phyloP scores from a whole-genome alignment of 2,888 invertebrate genomes.

The Plutella xylostella region DNA sequence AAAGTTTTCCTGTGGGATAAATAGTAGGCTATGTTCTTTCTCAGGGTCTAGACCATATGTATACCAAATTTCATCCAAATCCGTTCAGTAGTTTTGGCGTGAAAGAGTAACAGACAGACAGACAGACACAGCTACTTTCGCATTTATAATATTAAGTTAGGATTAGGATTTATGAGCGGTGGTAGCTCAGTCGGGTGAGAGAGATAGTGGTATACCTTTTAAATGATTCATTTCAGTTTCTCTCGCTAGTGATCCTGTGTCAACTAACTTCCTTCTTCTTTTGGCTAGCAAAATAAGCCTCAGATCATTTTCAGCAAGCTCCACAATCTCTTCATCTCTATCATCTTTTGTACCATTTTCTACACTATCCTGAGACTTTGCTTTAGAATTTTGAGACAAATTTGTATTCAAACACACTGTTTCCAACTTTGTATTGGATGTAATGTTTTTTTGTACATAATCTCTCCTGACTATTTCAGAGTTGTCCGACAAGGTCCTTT shows the following conservation, averaged over 20 bases:
- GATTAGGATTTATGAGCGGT: not conserved
- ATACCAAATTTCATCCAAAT: not conserved
- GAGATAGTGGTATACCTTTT: not conserved
- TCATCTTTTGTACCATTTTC: no score
- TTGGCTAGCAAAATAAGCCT: constrained; percentile 30
- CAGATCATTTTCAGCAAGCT: constrained; percentile 25
- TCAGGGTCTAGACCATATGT: no score
- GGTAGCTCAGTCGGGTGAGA: not conserved
- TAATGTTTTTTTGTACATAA: no score
- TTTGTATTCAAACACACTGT: no score
- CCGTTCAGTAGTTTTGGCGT: not conserved
- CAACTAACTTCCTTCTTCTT: constrained; percentile 21
- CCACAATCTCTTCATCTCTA: not conserved
- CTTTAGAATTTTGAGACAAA: no score
- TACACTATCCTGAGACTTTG: no score
- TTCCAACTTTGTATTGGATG: no score
- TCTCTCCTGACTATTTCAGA: not conserved
- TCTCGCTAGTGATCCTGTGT: not conserved
- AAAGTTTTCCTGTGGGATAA: no score
- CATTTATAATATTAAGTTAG: not conserved
- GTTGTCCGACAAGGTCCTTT: no score
- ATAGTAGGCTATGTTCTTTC: no score
- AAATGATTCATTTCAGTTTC: not conserved
- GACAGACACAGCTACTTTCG: not conserved
- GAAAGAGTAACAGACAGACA: no score